phyloP scores from a whole-genome alignment of 2,888 invertebrate genomes.

The Mystacides longicornis region DNA sequence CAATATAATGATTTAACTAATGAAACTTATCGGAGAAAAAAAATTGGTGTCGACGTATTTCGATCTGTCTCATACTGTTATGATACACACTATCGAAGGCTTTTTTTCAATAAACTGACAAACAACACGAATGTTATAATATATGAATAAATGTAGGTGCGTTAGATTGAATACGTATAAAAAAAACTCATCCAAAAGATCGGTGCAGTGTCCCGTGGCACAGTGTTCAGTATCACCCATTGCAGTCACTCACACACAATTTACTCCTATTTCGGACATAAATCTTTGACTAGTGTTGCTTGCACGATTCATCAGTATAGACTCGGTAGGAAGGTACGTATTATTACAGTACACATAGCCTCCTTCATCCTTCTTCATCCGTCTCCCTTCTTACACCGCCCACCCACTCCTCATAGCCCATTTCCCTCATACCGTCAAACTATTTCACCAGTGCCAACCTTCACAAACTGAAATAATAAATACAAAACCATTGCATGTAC shows the following conservation, averaged over 20 bases:
- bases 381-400: slow-evolving; percentile 17
- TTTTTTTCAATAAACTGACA: too few relatives aligned
- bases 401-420: slow-evolving; percentile 17
- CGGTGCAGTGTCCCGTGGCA: slow-evolving; percentile 35
- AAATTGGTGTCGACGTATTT: too few relatives aligned
- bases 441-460: not conserved
- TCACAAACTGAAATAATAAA: not conserved
- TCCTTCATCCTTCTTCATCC: slow-evolving; percentile 20
- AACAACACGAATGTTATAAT: too few relatives aligned
- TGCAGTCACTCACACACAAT: slow-evolving; percentile 39
- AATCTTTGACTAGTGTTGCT: slow-evolving; percentile 37
- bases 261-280: slow-evolving; percentile 40
- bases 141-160: too few relatives aligned
- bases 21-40: too few relatives aligned
- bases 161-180: too few relatives aligned
- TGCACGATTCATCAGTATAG: slow-evolving; percentile 43
- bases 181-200: too few relatives aligned
- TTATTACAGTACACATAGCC: slow-evolving; percentile 31
- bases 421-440: slow-evolving; percentile 17
- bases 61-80: too few relatives aligned
- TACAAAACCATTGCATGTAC: not conserved
- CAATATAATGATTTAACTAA: too few relatives aligned
- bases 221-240: slow-evolving; percentile 36
- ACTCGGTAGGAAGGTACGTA: too few relatives aligned
- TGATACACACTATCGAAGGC: too few relatives aligned